Base-by-base conservation (phyloP, 2,888 invertebrate genomes). In the Xiphydria camelus region DNA sequence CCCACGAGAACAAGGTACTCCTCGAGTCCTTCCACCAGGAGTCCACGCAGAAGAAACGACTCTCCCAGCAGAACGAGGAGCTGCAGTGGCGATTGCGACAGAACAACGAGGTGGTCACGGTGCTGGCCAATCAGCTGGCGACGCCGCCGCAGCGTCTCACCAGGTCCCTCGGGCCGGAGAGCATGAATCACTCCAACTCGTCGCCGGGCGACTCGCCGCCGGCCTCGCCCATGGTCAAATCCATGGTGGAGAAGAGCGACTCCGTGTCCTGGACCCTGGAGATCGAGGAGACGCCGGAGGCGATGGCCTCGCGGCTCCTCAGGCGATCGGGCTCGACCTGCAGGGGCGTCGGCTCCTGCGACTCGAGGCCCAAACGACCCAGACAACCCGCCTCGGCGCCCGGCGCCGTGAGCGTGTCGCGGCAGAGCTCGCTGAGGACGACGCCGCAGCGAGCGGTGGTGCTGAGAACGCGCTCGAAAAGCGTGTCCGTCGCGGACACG, bases 211-310 rank as follows among this genome's bases (percentile, higher is more conserved):
- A 79, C 63, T 73, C 78, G 7, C 76, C 49, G 4, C 84, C 87
- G 1, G 79, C 83, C 6, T 85, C 88, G 12, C 88, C 89, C 7
- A 85, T 88, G 56, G 86, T 91, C 18, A 91, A 91, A 66, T 89
- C 87, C 9, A 86, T 92, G 51, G 89, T 91, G 1, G 88, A 91
- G 71, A 91, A 91, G 70, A 87, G 85, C 43, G 91, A 91, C 71
- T 91, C 91, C 0, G 89, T 92, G 25, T 89, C 91, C 64, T 92
- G 89, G 85, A 89, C 91, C 12, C 78, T 91, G 20, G 91, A 91
- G 70, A 86, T 92, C 68, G 86, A 87, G 59, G 85, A 85, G 62
- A 83, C 85, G 9, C 86, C 88, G 0, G 87, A 88, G 63, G 84
- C 83, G 52, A 82, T 87, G 26, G 87, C 87, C 32, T 82, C 84